A percentile compares a stretch with the other conserved stretches of the same genome.
phyloP scores from a whole-genome alignment of 2,113 vertebrate genomes.

The Crypturellus undulatus region DNA sequence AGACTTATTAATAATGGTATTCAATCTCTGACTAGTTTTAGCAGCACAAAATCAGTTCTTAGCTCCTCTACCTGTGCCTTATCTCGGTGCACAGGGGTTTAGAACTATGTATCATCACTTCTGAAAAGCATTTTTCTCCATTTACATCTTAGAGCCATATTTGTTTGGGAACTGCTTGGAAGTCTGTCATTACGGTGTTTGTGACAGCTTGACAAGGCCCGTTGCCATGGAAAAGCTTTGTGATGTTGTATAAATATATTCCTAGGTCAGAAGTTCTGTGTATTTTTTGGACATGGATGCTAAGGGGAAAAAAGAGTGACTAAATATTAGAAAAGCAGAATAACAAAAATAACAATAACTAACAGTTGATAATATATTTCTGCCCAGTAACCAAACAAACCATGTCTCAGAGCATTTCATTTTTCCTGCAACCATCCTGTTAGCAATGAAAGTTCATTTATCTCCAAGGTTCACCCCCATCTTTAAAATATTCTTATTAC shows the following conservation, averaged over 20 bases:
- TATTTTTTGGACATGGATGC: conserved; percentile 76
- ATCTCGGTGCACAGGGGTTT: background rate
- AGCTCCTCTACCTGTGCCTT: background rate
- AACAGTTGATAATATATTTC: conserved; percentile 40
- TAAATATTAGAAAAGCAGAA: conserved; percentile 68
- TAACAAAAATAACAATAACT: conserved; percentile 72
- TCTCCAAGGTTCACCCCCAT: conserved; percentile 34
- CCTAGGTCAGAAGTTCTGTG: conserved; percentile 76
- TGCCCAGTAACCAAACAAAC: conserved; percentile 20
- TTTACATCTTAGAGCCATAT: conserved; percentile 70
- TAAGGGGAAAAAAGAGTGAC: conserved; percentile 73
- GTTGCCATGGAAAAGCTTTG: conserved; percentile 80
- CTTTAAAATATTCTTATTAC: conserved; percentile 72
- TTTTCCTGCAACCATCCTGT: conserved; percentile 20
- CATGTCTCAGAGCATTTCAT: conserved; percentile 61
- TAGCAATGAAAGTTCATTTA: conserved; percentile 65
- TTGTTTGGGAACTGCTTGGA: conserved; percentile 75
- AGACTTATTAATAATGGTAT: background rate
- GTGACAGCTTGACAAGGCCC: conserved; percentile 77
- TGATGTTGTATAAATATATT: conserved; percentile 82
- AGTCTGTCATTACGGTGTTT: conserved; percentile 70
- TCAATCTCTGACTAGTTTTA: background rate
- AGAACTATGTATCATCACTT: background rate
- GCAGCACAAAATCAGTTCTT: background rate
- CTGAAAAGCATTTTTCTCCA: conserved; percentile 21